These are phyloP conservation scores for Caenorhabditis japonica DNA, from an alignment of 2,888 invertebrate genomes.

Conservation along the genomic window DNA sequence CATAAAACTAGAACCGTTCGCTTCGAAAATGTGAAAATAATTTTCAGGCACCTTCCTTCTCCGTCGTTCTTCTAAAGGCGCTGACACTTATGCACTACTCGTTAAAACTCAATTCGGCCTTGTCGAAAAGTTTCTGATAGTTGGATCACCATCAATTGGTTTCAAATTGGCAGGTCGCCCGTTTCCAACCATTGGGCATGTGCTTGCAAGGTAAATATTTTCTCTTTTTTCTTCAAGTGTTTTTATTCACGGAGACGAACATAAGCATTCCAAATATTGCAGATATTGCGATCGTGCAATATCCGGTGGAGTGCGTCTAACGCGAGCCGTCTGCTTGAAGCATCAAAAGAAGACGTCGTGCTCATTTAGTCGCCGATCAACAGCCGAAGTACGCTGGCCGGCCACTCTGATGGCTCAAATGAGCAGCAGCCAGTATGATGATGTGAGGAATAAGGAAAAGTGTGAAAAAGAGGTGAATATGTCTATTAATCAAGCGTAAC, in stretches of 20 bases:
- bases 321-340: conserved; percentile 45
- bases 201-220: conserved; percentile 50
- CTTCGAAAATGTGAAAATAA: not conserved
- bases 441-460: conserved; percentile 2
- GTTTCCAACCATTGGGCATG: conserved; percentile 54
- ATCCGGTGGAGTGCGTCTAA: conserved; percentile 50
- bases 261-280: no score
- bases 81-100: conserved; percentile 52
- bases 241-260: no score
- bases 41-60: conserved; percentile 54
- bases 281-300: conserved; percentile 58
- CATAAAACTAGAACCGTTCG: no score
- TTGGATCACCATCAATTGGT: conserved; percentile 37
- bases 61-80: conserved; percentile 54
- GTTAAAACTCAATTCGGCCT: conserved; percentile 55
- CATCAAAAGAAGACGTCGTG: conserved; percentile 17
- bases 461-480: not conserved
- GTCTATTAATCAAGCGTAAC: conserved; percentile 30
- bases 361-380: conserved; percentile 11
- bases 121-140: conserved; percentile 58
- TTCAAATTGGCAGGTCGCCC: conserved; percentile 55
- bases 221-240: not conserved
- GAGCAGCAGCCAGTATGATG: conserved; percentile 41
- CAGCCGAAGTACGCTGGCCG: conserved; percentile 25
- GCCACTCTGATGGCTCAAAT: not conserved